Evolutionary conservation across 2,888 invertebrate genomes (phyloP), one percentile per base, ranked within the genome.

Genomic region (Lepidocyrtoides sp.): DNA sequence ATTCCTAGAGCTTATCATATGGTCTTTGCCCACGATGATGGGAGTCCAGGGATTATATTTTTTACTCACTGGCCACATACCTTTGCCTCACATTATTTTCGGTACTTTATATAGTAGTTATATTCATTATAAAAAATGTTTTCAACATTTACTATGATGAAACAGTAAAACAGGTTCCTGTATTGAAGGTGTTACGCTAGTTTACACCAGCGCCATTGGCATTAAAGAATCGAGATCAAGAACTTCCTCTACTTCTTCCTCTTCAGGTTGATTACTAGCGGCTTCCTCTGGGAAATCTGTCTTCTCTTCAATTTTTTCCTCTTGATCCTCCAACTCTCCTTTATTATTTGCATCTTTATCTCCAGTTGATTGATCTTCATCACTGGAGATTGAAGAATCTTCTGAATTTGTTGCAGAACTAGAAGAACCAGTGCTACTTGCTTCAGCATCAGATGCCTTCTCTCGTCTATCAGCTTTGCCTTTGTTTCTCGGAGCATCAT

Each of bases 231-330:
- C 86, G 12, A 89, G 26, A 79, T 93, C 92, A 5, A 91, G 85
- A 1, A 96, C 96, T 94, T 96, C 96, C 94, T 96, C 96, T 32
- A 95, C 94, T 91, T 95, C 94, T 60, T 94, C 93, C 81, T 93
- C 93, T 89, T 20, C 91, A 83, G 14, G 91, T 84, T n/a, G 93
- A 82, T 91, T 69, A 82, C 82, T 77, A 54, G 32, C 75, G 29
- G 20, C 23, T 29, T 17, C 75, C 14, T 23, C 75, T 20, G 63
- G 17, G 0, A 17, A 83, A 29, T 88, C 91, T 77, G 79, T 93
- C 17, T 91, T 91, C 8, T 91, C 57, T 17, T 72, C 93, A 17
- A 86, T 91, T 7, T 91, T 57, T 29, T 84, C 93, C 29, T 88
- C 93, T 8, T 91, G 91, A 10, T 92, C 92, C 4, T 89, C 90